Base-by-base conservation (phyloP, 2,888 invertebrate genomes). In the Eulithis prunata region DNA sequence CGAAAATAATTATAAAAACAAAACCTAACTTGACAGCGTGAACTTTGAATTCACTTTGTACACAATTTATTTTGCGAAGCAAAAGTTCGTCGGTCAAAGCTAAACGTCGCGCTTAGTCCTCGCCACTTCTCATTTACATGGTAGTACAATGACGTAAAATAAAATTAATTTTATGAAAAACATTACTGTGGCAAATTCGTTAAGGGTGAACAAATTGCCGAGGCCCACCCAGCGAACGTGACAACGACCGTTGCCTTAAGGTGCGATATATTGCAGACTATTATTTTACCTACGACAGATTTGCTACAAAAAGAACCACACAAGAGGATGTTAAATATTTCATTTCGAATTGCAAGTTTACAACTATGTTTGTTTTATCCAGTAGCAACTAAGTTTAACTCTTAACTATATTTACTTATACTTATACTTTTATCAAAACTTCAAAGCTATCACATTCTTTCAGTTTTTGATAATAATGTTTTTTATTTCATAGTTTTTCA, bases 101-200 rank as follows among this genome's bases (percentile, higher is more conserved):
- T 58, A 65, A 69, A 64, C 58, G 74, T 71, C 67, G 52, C 66
- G 72, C 70, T 72, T 70, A 72, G 68, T 72, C 56, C 72, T 72
- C 74, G 54, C 47, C 58, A 46, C 62, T 54, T 63, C 76, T 74
- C 80, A 81, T 82, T 84, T 79, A 81, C 78, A 79, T 77, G 74
- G 77, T 73, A 78, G 75, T 76, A 79, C 78, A 82, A 82, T 79
- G 78, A 76, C 72, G 77, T 71, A 69, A 82, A 86, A 86, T 85
- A 77, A 84, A 87, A 87, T 86, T 84, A 86, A 87, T 88, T 83
- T 80, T 78, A 86, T 83, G 83, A 83, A 85, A 87, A 84, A 81
- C 84, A 85, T 87, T 83, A 84, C 79, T 84, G 83, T 79, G 74
- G 78, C 49, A 52, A 84, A 88, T 86, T 85, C 79, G 83, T 86